Evolutionary conservation across 2,113 vertebrate genomes (phyloP), one percentile per base, ranked within the genome.

Genomic region (Hippocampus abdominalis): DNA sequence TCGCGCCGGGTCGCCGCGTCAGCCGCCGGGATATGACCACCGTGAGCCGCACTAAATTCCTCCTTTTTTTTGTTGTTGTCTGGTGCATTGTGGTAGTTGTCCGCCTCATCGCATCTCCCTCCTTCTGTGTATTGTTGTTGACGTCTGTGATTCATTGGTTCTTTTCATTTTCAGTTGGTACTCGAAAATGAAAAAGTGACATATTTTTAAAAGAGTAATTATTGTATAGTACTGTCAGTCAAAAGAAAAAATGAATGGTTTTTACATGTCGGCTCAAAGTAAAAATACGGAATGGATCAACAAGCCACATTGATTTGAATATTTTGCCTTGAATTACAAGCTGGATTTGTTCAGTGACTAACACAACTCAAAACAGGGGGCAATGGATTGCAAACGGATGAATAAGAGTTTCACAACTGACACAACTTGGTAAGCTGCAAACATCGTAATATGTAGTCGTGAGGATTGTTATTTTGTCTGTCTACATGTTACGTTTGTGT

Each of bases 1-100:
- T 76, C 23, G 21, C 85, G 62, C 70, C 46, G 71, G 73, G 78
- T 61, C 79, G 51, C 70, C 87, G 75, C 39, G 71, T 81, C 84
- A 89, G 84, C 81, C 89, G 89, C 79, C 77, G 84, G 64, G 87
- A 88, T 70, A 46, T 71, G 77, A 79, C 46, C 75, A 77, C 74
- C 6, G 84, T 90, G 87, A 90, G 89, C 36, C 79, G 77, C n/a
- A 39, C 61, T 42, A 48, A 63, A 13, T 21, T 68, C 71, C 40
- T 23, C 36, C 60, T 66, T 49, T 76, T 68, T 73, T 66, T 72
- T 62, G 53, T 44, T 67, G 3, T 57, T 62, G 36, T 77, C 53
- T 36, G 69, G 73, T 74, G 11, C 76, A 46, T 75, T 66, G 46
- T 70, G 56, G 54, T 12, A 69, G 27, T n/a, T 57, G 6, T 69